Conservation (phyloP, 2,888 invertebrate species). For the Phragmatobia fuliginosa region DNA sequence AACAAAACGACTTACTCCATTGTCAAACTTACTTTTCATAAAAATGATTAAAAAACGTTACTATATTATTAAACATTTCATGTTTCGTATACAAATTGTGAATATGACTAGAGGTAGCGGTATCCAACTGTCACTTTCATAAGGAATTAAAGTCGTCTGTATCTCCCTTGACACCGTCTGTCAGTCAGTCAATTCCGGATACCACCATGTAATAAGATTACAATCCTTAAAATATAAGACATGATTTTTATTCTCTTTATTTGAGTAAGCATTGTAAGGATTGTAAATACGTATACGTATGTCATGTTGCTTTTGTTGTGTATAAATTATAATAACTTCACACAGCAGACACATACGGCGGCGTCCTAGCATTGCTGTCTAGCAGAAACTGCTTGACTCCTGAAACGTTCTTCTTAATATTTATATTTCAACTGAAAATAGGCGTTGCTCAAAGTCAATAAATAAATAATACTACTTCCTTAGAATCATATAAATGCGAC, state of each 20-base stretch:
- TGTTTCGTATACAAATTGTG: background rate
- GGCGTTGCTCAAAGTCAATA: no score
- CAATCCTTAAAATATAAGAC: conserved; percentile 21
- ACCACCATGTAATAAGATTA: conserved; percentile 38
- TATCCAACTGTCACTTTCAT: conserved; percentile 49
- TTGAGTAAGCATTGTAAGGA: background rate
- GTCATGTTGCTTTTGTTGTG: background rate
- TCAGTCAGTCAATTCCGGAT: conserved; percentile 42
- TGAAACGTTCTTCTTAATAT: no score
- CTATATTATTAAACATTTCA: background rate
- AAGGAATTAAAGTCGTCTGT: conserved; percentile 50
- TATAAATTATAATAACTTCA: background rate
- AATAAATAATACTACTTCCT: no score
- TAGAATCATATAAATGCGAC: no score
- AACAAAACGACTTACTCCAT: background rate
- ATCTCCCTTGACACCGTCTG: conserved; percentile 50
- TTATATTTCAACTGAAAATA: no score
- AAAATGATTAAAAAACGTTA: background rate
- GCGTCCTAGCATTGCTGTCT: no score
- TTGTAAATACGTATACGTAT: background rate
- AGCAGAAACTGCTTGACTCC: no score
- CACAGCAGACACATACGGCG: no score
- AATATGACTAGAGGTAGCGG: conserved; percentile 14
- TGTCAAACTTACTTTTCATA: background rate
- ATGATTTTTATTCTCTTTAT: conserved; percentile 14